Percentiles rank a stretch among this genome's conserved stretches.
phyloP scores from a whole-genome alignment of 1,140 invertebrate species.

The Cherax destructor region DNA sequence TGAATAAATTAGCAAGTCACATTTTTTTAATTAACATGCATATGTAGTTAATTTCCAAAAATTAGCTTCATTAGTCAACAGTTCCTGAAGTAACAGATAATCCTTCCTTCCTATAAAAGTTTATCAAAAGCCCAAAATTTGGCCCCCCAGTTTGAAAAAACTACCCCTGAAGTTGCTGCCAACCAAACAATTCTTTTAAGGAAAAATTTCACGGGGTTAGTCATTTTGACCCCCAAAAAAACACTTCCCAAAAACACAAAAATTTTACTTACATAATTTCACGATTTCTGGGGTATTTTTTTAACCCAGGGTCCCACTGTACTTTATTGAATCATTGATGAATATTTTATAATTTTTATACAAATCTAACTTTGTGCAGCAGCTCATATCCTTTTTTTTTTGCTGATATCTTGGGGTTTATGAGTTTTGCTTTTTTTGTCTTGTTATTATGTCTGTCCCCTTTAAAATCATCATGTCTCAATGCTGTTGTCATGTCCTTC shows the following conservation, averaged over 20 bases:
- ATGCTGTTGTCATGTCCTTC: no score
- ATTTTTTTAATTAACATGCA: not conserved
- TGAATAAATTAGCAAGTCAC: not conserved
- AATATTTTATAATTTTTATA: conserved; percentile 62
- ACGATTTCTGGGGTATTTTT: no score
- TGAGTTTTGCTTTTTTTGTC: not conserved
- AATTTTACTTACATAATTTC: no score
- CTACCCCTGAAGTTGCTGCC: no score
- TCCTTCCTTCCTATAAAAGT: conserved; percentile 1
- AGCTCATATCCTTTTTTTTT: conserved; percentile 28
- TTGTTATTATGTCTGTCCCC: not conserved
- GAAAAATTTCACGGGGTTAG: no score
- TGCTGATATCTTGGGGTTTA: conserved; percentile 18
- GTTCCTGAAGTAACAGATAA: not conserved
- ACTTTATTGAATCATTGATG: conserved; percentile 43
- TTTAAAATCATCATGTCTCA: not conserved
- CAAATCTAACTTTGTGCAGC: conserved; percentile 41
- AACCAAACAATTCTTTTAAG: no score
- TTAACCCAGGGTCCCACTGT: no score
- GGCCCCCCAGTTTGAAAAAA: no score
- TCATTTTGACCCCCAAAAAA: no score
- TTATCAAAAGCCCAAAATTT: conserved; percentile 40
- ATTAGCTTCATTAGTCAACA: not conserved
- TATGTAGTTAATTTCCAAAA: not conserved
- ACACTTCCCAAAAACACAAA: no score